Percentiles rank a stretch among this genome's conserved stretches.
phyloP scores from a whole-genome alignment of 2,113 vertebrate species.

The Naja naja region DNA sequence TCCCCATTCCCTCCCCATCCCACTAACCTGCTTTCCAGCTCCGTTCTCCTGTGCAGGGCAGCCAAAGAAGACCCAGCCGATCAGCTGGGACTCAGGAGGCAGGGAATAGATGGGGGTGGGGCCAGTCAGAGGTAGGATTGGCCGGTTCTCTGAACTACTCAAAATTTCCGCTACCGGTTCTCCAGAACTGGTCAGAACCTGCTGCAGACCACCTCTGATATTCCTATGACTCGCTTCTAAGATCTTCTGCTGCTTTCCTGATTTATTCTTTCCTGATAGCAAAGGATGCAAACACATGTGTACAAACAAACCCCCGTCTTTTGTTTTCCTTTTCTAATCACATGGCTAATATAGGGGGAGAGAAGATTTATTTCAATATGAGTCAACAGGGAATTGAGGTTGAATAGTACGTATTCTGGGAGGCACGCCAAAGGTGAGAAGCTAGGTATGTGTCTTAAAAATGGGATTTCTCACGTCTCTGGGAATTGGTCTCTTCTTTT shows the following conservation, averaged over 20 bases:
- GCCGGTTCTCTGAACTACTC: no score
- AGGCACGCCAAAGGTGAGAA: not conserved
- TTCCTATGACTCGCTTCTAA: not conserved
- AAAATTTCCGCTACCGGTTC: no score
- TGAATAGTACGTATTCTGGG: not conserved
- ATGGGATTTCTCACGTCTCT: not conserved
- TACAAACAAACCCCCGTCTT: not conserved
- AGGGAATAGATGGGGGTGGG: no score
- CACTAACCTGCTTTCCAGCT: no score
- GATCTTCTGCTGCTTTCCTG: slow-evolving; percentile 35
- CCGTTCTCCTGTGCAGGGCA: no score
- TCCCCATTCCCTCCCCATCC: no score
- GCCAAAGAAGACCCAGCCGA: no score
- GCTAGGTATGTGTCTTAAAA: not conserved
- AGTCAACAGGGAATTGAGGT: not conserved
- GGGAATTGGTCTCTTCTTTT: not conserved
- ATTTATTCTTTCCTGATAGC: slow-evolving; percentile 33
- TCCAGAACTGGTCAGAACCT: no score
- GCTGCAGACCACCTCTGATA: no score
- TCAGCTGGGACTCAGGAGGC: no score
- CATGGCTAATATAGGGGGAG: slow-evolving; percentile 20
- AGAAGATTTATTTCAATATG: slow-evolving; percentile 38
- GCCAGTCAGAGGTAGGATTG: no score
- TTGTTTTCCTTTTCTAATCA: slow-evolving; percentile 16
- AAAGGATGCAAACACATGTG: not conserved